Conservation (phyloP, 2,113 vertebrate species). For the Pituophis catenifer region DNA sequence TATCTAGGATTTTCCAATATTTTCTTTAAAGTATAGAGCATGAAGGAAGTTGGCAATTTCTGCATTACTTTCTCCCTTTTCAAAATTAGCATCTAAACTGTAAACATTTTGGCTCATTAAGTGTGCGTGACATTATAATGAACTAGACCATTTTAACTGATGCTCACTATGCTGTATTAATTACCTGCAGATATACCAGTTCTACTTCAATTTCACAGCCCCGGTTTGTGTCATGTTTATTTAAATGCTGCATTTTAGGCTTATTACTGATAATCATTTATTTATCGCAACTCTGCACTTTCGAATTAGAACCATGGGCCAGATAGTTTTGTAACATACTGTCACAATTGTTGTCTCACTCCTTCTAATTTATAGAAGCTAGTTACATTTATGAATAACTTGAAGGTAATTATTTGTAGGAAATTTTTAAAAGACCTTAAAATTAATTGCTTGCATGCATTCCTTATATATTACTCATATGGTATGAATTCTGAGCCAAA, state of each 20-base stretch:
- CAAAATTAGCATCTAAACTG: not conserved
- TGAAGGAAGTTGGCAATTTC: not conserved
- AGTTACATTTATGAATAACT: not conserved
- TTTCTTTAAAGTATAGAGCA: not conserved
- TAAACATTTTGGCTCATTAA: constrained; percentile 29
- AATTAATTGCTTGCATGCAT: not conserved
- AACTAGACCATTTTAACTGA: constrained; percentile 17
- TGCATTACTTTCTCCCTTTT: not conserved
- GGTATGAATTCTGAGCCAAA: not conserved
- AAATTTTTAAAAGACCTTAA: not conserved
- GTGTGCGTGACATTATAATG: constrained; percentile 8
- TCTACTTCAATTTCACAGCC: constrained; percentile 41
- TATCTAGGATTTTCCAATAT: not conserved
- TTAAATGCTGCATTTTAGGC: constrained; percentile 41
- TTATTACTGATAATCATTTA: constrained; percentile 25
- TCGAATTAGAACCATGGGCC: constrained; percentile 1
- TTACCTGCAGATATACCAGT: constrained; percentile 23
- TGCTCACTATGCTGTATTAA: constrained; percentile 45
- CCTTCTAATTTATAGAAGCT: constrained; percentile 9
- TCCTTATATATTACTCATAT: not conserved
- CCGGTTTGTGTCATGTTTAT: constrained; percentile 10
- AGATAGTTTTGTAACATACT: not conserved
- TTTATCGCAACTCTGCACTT: constrained; percentile 19
- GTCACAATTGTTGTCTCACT: not conserved
- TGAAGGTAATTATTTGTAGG: not conserved